Evolutionary conservation across 2,797 vertebrate genomes (phyloP).

Genomic region (Phrynocephalus forsythii): DNA sequence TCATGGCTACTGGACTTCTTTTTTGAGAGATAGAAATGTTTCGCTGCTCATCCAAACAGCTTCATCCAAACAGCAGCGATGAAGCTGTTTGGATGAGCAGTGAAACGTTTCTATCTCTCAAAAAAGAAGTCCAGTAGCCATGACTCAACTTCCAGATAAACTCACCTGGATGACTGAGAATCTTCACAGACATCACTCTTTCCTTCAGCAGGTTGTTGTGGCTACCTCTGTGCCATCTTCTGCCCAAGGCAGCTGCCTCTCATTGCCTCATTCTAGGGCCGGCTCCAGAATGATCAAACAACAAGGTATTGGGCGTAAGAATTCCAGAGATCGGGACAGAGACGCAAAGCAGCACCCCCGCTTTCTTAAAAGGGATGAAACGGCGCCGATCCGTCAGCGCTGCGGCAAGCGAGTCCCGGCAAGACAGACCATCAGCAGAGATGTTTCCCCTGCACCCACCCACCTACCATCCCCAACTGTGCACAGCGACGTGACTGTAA

Average conservation of each 20-base stretch:
- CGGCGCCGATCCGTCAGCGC: accelerated
- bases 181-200: no score
- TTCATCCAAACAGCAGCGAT: no score
- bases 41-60: no score
- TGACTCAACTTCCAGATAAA: no score
- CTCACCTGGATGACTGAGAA: no score
- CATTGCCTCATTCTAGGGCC: not conserved
- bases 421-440: not conserved
- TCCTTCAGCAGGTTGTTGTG: no score
- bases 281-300: not conserved
- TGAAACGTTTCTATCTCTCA: no score
- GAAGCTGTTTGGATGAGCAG: no score
- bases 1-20: no score
- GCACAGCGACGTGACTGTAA: constrained; percentile 12
- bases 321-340: not conserved
- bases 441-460: not conserved
- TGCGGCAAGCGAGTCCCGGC: not conserved
- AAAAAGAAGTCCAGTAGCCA: no score
- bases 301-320: not conserved
- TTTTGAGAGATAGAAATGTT: no score
- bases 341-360: not conserved
- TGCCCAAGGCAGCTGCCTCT: not conserved
- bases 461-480: not conserved
- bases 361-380: accelerated
- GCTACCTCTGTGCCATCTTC: not conserved